Conservation (phyloP, 2,888 invertebrate species). For the Caenorhabditis angaria region DNA sequence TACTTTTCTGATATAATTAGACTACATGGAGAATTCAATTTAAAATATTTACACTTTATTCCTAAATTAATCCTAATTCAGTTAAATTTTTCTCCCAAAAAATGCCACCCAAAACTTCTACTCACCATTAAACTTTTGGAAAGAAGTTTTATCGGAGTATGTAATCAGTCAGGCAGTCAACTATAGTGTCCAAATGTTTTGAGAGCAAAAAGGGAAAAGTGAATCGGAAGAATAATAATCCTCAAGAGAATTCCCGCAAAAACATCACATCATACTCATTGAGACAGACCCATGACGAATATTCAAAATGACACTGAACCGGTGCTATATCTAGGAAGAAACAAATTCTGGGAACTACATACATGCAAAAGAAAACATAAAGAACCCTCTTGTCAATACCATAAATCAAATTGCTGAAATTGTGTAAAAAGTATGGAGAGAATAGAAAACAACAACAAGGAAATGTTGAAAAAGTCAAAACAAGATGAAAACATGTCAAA, state of each 20-base stretch:
- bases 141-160: too few relatives aligned
- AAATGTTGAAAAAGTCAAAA: conserved; percentile 2
- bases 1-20: too few relatives aligned
- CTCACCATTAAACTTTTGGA: too few relatives aligned
- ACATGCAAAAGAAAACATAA: not conserved
- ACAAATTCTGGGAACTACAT: conserved; percentile 1
- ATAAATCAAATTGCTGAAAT: not conserved
- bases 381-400: too few relatives aligned
- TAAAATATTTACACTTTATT: too few relatives aligned
- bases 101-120: too few relatives aligned
- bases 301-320: not conserved
- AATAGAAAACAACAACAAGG: not conserved
- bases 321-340: not conserved
- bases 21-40: too few relatives aligned
- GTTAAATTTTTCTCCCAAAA: too few relatives aligned
- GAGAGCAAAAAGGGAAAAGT: not conserved
- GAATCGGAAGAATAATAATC: not conserved
- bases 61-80: too few relatives aligned
- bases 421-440: not conserved
- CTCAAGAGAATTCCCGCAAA: not conserved
- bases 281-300: not conserved
- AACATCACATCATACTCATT: not conserved
- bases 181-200: not conserved
- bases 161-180: too few relatives aligned
- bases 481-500: conserved; percentile 4